Conservation (phyloP, 2,113 vertebrate genomes). For the Cnemophilus loriae region DNA sequence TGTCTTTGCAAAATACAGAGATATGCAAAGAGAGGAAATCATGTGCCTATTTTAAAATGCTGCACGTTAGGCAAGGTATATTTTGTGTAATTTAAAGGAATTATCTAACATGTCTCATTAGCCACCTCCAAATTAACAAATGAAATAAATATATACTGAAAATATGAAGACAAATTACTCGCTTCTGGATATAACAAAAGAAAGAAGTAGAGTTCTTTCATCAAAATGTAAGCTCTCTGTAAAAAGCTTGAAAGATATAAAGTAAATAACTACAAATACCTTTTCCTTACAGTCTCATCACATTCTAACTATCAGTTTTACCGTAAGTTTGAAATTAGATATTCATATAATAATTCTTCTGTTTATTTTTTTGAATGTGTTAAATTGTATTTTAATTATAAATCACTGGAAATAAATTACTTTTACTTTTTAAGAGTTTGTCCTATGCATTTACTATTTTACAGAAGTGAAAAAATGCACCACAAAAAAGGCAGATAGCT, state of each 20-base stretch:
- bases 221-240: not conserved
- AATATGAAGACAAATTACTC: not conserved
- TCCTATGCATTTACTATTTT: not conserved
- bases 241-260: not conserved
- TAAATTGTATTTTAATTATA: not conserved
- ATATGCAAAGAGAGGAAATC: not conserved
- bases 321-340: not conserved
- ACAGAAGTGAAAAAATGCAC: not conserved
- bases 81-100: not conserved
- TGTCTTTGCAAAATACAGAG: not conserved
- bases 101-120: not conserved
- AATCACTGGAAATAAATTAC: not conserved
- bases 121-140: not conserved
- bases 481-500: not conserved
- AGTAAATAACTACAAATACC: not conserved
- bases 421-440: not conserved
- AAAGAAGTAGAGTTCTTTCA: not conserved
- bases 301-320: not conserved
- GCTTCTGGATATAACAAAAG: not conserved
- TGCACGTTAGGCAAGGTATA: not conserved
- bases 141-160: not conserved
- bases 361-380: not conserved
- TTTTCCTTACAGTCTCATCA: not conserved
- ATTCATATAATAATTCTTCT: not conserved
- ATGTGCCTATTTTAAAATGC: not conserved